Evolutionary conservation across 2,797 vertebrate species (phyloP).

Genomic region (Calcarius lapponicus): DNA sequence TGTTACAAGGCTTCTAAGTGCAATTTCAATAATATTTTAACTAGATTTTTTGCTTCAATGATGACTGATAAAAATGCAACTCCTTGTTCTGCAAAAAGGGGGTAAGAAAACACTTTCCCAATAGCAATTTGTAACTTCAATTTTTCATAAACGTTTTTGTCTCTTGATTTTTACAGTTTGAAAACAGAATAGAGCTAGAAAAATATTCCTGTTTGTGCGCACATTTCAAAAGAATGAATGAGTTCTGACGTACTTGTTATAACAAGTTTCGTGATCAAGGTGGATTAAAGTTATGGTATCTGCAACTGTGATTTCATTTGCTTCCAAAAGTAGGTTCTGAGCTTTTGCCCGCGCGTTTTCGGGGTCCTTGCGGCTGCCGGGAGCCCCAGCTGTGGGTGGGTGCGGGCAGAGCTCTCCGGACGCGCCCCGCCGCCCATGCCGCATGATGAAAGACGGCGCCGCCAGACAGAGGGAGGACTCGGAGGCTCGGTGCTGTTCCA

Average conservation of each 20-base stretch:
- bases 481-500: too few species aligned
- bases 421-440: too few species aligned
- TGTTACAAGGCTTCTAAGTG: neutral
- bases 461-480: too few species aligned
- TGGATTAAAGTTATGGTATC: neutral
- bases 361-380: too few species aligned
- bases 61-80: neutral
- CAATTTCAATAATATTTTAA: neutral
- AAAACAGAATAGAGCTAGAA: neutral
- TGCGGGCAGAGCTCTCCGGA: too few species aligned
- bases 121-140: neutral
- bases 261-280: neutral
- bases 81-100: too few species aligned
- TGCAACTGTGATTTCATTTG: neutral
- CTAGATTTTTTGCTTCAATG: neutral
- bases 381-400: too few species aligned
- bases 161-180: neutral
- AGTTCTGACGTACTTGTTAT: neutral
- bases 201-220: neutral
- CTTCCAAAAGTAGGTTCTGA: neutral
- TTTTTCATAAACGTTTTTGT: neutral
- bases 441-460: too few species aligned
- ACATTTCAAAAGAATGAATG: neutral
- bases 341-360: neutral
- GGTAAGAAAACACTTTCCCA: neutral